These are phyloP conservation scores for Kryphioiulus occultus DNA, from an alignment of 2,888 invertebrate genomes.

Conservation along the genomic window DNA sequence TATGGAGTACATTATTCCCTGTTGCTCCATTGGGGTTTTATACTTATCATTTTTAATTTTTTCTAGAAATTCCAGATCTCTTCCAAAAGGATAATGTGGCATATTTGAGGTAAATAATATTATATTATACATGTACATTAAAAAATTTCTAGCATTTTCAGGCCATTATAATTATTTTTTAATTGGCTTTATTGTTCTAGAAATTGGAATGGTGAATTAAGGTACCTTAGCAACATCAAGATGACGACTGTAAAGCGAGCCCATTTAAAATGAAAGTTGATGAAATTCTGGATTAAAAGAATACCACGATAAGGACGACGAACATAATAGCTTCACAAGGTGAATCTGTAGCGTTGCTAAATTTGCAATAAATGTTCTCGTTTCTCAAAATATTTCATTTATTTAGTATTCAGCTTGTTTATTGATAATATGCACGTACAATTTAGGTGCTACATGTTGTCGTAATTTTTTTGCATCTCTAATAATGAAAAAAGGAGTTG, in stretches of 20 bases:
- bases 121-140: background rate
- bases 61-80: constrained; percentile 49
- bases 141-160: background rate
- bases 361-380: constrained; percentile 11
- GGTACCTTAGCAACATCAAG: constrained; percentile 48
- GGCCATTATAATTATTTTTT: background rate
- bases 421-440: constrained; percentile 35
- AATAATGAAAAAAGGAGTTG: constrained; percentile 7
- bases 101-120: constrained; percentile 43
- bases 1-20: background rate
- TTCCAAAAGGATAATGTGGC: constrained; percentile 45
- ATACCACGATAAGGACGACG: background rate
- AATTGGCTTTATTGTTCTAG: constrained; percentile 9
- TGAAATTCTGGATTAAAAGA: background rate
- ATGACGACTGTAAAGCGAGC: constrained; percentile 7
- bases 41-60: background rate
- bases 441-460: constrained; percentile 26
- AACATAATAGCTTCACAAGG: background rate
- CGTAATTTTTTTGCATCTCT: background rate
- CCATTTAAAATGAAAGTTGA: background rate
- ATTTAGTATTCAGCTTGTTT: background rate
- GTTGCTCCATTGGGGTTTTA: background rate
- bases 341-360: background rate
- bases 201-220: constrained; percentile 48
- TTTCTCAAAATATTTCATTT: constrained; percentile 17